phyloP scores from a whole-genome alignment of 2,888 invertebrate genomes.

The Anaspis maculata region DNA sequence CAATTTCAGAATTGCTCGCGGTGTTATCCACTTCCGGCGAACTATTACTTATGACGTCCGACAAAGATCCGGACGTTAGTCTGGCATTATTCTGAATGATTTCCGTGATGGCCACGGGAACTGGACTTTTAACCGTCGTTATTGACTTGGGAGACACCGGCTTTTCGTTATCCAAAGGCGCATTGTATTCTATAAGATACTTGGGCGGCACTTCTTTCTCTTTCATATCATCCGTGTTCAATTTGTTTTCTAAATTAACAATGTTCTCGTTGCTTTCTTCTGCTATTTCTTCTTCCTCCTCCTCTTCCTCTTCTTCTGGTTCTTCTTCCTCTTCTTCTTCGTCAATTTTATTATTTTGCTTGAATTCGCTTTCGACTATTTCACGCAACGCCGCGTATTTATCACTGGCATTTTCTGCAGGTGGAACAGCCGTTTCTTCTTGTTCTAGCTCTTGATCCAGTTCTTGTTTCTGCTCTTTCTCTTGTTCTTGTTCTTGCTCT shows the following conservation, averaged over 20 bases:
- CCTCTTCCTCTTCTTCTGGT: constrained; percentile 29
- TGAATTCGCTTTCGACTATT: constrained; percentile 53
- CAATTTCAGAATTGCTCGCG: constrained; percentile 34
- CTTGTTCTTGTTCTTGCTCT: too few relatives aligned
- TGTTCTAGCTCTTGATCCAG: constrained; percentile 6
- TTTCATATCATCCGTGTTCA: constrained; percentile 12
- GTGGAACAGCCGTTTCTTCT: neutral
- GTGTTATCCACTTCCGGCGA: constrained; percentile 55
- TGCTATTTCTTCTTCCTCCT: constrained; percentile 27
- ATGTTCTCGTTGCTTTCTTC: constrained; percentile 20
- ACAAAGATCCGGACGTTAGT: constrained; percentile 53
- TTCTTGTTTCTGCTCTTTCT: constrained; percentile 10
- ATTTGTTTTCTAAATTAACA: constrained; percentile 24
- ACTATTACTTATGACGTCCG: constrained; percentile 56
- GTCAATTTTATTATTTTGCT: constrained; percentile 45
- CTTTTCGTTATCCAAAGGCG: constrained; percentile 10
- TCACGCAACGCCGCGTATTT: constrained; percentile 76
- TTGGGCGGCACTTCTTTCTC: constrained; percentile 6
- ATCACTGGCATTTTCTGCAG: constrained; percentile 43
- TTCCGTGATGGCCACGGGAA: constrained; percentile 38
- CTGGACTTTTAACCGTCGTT: constrained; percentile 36
- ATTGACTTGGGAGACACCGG: constrained; percentile 22
- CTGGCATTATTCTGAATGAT: constrained; percentile 34
- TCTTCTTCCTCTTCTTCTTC: constrained; percentile 46
- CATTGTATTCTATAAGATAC: constrained; percentile 19